Base-by-base conservation (phyloP, 2,797 vertebrate species). In the Trachops cirrhosus region DNA sequence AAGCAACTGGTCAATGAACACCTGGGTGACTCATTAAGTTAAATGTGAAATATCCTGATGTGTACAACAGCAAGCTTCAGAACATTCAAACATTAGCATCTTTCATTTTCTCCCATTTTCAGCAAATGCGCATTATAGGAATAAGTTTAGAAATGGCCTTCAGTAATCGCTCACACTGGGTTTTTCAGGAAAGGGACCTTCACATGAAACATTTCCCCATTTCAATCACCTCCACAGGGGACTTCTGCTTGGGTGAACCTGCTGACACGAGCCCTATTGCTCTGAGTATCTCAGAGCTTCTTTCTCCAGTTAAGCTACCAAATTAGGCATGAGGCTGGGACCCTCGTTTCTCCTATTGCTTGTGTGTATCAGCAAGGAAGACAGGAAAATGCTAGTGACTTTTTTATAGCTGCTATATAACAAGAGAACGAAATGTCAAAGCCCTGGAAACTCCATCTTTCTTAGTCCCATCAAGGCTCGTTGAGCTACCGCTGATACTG, bases 241-340 rank as follows among this genome's bases (percentile, higher is more conserved):
- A 99, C 99, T 99, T 98, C 98, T 99, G 98, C 99, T 98, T 99
- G 99, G 99, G 99, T 99, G 98, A 99, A 99, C 98, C 98, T 99
- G 98, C 99, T 99, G 99, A 99, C 99, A 99, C 98, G 99, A 99
- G 98, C 98, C 98, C 99, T 98, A 99, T 99, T 98, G 97, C 98
- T 99, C 99, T 97, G 98, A 99, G 99, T 99, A 98, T 99, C 99
- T 99, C 99, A 98, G 99, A 98, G 98, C 97, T 98, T 98, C 99
- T 98, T 98, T 98, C 99, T 98, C 99, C 99, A 99, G 99, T 99
- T 99, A 99, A 99, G 99, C 99, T 98, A 99, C 99, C 98, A 99
- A 99, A 99, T 99, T 99, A 99, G 99, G 99, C 99, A 99, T 99
- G 99, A 99, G 99, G 99, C 99, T 94, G 98, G 98, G 98, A 99